Evolutionary conservation across 1,140 invertebrate genomes (phyloP).

Genomic region (Drosophila repleta): DNA sequence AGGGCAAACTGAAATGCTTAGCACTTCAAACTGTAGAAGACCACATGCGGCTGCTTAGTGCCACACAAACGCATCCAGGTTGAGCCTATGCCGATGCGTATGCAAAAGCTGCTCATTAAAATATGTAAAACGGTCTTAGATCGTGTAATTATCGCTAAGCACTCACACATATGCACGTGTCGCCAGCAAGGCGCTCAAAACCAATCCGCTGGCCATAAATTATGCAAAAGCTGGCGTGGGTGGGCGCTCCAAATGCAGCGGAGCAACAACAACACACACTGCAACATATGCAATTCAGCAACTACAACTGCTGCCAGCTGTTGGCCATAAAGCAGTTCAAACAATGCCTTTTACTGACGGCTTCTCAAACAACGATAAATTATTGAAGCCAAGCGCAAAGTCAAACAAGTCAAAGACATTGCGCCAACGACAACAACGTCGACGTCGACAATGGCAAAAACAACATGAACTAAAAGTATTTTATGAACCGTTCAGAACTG

Average conservation of each 20-base stretch:
- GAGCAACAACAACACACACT: background rate
- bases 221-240: conserved; percentile 55
- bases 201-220: conserved; percentile 39
- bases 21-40: conserved; percentile 46
- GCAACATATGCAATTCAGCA: background rate
- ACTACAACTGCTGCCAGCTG: conserved; percentile 36
- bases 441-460: conserved; percentile 1
- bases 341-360: conserved; percentile 70
- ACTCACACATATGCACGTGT: conserved; percentile 37
- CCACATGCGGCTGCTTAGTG: conserved; percentile 73
- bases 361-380: conserved; percentile 76
- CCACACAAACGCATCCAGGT: conserved; percentile 38
- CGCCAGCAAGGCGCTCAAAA: conserved; percentile 12
- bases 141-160: conserved; percentile 30
- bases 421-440: conserved; percentile 32
- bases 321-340: conserved; percentile 66
- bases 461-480: conserved; percentile 14
- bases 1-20: conserved; percentile 67
- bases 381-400: conserved; percentile 71
- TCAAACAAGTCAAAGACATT: conserved; percentile 78
- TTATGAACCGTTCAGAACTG: conserved; percentile 38
- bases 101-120: conserved; percentile 60
- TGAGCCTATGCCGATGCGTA: conserved; percentile 20
- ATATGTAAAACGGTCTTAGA: conserved; percentile 55
- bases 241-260: conserved; percentile 45